A percentile compares a stretch with the other conserved stretches of the same genome.
Evolutionary conservation across 2,888 invertebrate species (phyloP).

Genomic region (Escarpia spicata): DNA sequence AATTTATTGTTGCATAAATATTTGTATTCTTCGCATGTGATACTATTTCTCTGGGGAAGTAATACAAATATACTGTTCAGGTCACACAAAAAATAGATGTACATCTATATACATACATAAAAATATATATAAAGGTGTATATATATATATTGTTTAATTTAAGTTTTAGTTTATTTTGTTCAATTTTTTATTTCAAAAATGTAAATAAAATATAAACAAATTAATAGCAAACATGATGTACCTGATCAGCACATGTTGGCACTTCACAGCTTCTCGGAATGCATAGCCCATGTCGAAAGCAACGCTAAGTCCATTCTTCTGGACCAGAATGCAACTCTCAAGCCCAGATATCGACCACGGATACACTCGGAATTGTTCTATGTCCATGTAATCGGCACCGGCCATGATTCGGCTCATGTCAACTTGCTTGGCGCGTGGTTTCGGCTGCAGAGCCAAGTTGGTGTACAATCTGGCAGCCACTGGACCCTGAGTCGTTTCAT

Average conservation of each 20-base stretch:
- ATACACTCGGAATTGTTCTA: slow-evolving; percentile 29
- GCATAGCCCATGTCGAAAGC: slow-evolving; percentile 53
- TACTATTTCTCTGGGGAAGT: too few species aligned
- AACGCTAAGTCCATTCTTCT: slow-evolving; percentile 41
- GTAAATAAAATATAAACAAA: not conserved
- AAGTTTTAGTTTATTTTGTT: not conserved
- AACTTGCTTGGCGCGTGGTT: not conserved
- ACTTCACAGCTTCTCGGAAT: slow-evolving; percentile 43
- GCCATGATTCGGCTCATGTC: not conserved
- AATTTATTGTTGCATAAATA: too few species aligned
- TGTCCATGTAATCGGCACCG: not conserved
- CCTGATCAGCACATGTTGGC: slow-evolving; percentile 52
- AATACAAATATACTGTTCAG: too few species aligned
- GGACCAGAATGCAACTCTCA: slow-evolving; percentile 54
- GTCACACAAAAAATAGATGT: too few species aligned
- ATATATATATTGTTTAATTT: too few species aligned
- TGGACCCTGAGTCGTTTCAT: not conserved
- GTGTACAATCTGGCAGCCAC: not conserved
- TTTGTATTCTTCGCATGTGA: not conserved
- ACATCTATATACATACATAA: too few species aligned
- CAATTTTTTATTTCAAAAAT: not conserved
- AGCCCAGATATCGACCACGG: slow-evolving; percentile 57
- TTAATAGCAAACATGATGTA: slow-evolving; percentile 30
- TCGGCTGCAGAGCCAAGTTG: not conserved
- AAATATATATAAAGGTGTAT: too few species aligned